Evolutionary conservation across 2,113 vertebrate species (phyloP), one percentile per base, ranked within the genome.

Genomic region (Sinocyclocheilus anshuiensis): DNA sequence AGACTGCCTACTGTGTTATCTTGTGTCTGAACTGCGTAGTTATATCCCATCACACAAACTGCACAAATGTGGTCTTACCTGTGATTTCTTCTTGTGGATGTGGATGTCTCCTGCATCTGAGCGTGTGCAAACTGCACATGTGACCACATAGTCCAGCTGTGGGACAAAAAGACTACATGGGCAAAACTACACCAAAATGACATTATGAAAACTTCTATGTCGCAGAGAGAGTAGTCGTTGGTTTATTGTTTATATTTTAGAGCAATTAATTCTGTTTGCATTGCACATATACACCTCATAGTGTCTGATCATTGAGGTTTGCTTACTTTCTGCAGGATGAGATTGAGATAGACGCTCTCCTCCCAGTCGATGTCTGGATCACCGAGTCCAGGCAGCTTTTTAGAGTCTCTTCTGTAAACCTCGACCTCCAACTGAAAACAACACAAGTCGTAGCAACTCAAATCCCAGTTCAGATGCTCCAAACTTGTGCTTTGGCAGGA

Each of bases 281-380:
- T 9, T 36, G 29, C 1, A 33, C 29, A 33, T 0, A 33, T 33
- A 33, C 29, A 20, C 33, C 15, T 22, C 15, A 20, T 36, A 6
- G 29, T 13, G 0, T 24, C 11, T 26, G 6, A 61, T 15, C 29
- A 29, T 13, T 53, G 1, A 81, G 6, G 0, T 36, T 39, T 24
- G 16, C 1, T 4, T 24, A 99, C 98, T 96, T 99, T 99, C 94
- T 99, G 98, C 29, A 99, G 93, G 90, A 99, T 96, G 69, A 99
- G 97, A 84, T 99, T 99, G 91, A 99, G 91, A 95, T 97, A 99
- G 85, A 99, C 98, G 0, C 97, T 99, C 93, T 99, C 98, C 90
- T 99, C 98, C 98, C 98, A 99, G 93, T 99, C 98, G 3, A 99
- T 99, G 90, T 99, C 98, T 0, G 98, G 98, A 87, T 99, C 98